These are phyloP conservation scores for Lydus trimaculatus DNA, from an alignment of 2,888 invertebrate genomes.

Conservation along the genomic window DNA sequence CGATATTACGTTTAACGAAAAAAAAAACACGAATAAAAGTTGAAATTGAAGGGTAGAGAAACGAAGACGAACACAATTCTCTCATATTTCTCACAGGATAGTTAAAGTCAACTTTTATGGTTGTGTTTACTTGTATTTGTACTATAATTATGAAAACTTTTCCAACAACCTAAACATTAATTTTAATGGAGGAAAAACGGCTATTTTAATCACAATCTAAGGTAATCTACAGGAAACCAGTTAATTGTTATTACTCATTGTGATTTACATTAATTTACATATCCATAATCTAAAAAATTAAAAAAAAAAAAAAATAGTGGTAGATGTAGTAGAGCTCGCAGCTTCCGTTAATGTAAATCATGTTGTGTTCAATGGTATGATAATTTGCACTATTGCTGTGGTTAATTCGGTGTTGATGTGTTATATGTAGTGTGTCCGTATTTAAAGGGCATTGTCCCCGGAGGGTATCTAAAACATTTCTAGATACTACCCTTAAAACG, in stretches of 20 bases:
- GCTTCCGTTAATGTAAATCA: not conserved
- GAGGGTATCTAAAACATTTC: conserved; percentile 11
- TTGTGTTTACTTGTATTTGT: conserved; percentile 16
- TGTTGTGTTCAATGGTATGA: conserved; percentile 2
- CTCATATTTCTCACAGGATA: not conserved
- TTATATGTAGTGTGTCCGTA: not conserved
- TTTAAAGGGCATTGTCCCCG: conserved; percentile 2
- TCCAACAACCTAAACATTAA: not conserved
- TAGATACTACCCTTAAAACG: conserved; percentile 17
- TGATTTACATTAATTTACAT: not conserved
- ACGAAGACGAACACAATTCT: not conserved
- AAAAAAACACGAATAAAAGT: not conserved
- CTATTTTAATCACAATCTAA: not conserved
- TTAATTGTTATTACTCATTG: not conserved
- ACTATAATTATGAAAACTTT: conserved; percentile 15
- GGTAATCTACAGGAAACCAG: not conserved
- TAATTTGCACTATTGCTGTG: conserved; percentile 7
- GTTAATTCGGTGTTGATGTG: conserved; percentile 9
- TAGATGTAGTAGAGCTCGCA: not conserved
- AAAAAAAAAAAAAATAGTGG: not conserved
- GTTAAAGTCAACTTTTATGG: conserved; percentile 17
- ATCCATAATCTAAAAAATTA: not conserved
- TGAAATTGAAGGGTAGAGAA: not conserved
- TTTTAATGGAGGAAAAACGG: not conserved
- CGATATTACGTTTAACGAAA: conserved; percentile 16